These are phyloP conservation scores for Sarcophaga carnaria DNA, from an alignment of 2,888 invertebrate species.

Conservation along the genomic window DNA sequence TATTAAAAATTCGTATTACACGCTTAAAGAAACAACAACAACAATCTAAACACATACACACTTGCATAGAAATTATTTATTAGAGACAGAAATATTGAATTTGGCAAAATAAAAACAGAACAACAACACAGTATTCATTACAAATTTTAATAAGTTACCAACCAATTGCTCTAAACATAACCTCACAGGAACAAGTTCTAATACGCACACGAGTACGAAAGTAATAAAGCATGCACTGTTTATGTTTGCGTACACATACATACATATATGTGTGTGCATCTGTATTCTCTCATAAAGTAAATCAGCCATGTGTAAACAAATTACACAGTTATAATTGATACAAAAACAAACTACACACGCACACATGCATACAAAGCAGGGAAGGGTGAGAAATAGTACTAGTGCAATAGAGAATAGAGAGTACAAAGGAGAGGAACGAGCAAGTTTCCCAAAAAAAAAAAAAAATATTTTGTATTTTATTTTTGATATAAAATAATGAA, in stretches of 20 bases:
- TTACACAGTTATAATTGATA: conserved; percentile 35
- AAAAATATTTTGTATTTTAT: background rate
- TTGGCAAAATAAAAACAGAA: background rate
- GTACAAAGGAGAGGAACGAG: background rate
- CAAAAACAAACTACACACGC: background rate
- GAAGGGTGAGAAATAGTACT: background rate
- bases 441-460: conserved; percentile 34
- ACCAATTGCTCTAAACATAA: conserved; percentile 16
- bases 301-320: conserved; percentile 63
- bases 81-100: conserved; percentile 3
- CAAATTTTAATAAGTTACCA: conserved; percentile 55
- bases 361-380: background rate
- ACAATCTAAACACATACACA: conserved; percentile 11
- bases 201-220: background rate
- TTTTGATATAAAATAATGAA: conserved; percentile 18
- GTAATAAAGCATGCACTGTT: background rate
- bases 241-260: no score
- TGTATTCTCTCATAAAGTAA: conserved; percentile 6
- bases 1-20: conserved; percentile 63
- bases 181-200: conserved; percentile 35
- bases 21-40: conserved; percentile 29
- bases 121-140: conserved; percentile 37
- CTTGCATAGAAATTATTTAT: background rate
- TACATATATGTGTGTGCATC: background rate
- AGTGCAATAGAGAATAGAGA: background rate